Evolutionary conservation across 1,140 invertebrate species (phyloP), one percentile per base, ranked within the genome.

Genomic region (Drosophila pandora): DNA sequence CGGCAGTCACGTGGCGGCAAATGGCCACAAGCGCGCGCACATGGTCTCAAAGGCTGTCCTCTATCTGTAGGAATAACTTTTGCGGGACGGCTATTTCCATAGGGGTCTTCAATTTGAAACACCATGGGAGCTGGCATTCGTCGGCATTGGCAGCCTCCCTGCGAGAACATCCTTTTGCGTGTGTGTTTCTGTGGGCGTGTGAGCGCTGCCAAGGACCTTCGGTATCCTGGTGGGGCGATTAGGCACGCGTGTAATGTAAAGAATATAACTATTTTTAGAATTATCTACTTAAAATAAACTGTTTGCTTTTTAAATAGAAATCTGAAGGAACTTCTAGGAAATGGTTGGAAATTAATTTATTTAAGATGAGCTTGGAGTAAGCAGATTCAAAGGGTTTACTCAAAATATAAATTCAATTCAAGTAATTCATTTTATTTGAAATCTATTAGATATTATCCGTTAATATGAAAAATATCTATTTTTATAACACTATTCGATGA

Each of bases 1-100:
- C 48, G 22, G 39, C 65, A 65, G 79, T 87, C 82, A 87, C 82
- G 82, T 87, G 84, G 49, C 52, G 10, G 10, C 52, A 83, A 88
- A 63, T 50, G 41, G 13, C 21, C 34, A 23, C 55, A 54, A 32
- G 34, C 72, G 57, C 62, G 30, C 61, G 48, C 34, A 32, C 28
- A 32, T 8, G 30, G 22, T 45, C 62, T 37, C 41, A 8, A 39
- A 17, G 62, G 30, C 54, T 23, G 52, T 48, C 48, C 63, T 2
- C 34, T 10, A 23, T 32, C 43, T 50, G 22, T 39, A 48, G 41
- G 70, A 28, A 48, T 53, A 64, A 34, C 61, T 58, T 52, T 37
- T 7, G 28, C 37, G 25, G 3, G 22, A 23, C 34, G 23, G 7
- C 21, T 7, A 13, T 43, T 76, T 60, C 30, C 28, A 4, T 30